Evolutionary conservation across 2,797 vertebrate species (phyloP).

Genomic region (Discoglossus pictus): DNA sequence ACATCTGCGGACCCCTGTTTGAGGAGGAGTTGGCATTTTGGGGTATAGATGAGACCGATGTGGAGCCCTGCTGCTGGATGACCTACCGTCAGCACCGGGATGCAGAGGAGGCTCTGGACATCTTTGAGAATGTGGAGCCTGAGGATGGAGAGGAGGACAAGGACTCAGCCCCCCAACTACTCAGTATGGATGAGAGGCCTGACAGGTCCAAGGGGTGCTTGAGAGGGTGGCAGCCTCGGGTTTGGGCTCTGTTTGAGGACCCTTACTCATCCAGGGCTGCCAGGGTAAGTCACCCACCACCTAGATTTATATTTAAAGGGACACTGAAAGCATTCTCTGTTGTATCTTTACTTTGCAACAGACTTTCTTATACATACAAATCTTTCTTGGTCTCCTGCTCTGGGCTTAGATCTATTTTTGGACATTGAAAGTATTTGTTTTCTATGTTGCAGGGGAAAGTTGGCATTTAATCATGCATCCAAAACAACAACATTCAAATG

Average conservation of each 20-base stretch:
- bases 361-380: no score
- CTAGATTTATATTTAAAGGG: no score
- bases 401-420: no score
- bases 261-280: constrained; percentile 93
- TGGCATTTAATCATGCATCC: no score
- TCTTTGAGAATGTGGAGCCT: constrained; percentile 88
- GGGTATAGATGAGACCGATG: constrained; percentile 97
- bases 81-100: constrained; percentile 95
- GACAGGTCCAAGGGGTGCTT: constrained; percentile 77
- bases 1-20: constrained; percentile 96
- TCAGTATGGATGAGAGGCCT: constrained; percentile 86
- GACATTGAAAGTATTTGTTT: no score
- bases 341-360: no score
- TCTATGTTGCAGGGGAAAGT: no score
- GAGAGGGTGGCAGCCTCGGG: constrained; percentile 83
- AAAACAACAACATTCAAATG: no score
- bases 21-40: constrained; percentile 97
- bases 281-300: constrained; percentile 79
- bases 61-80: constrained; percentile 99
- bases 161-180: constrained; percentile 71
- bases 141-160: constrained; percentile 61
- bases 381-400: no score
- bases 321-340: no score
- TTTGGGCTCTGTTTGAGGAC: constrained; percentile 97
- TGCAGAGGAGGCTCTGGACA: constrained; percentile 95